Conservation (phyloP, 1,140 invertebrate genomes). For the Meteorus sp. region DNA sequence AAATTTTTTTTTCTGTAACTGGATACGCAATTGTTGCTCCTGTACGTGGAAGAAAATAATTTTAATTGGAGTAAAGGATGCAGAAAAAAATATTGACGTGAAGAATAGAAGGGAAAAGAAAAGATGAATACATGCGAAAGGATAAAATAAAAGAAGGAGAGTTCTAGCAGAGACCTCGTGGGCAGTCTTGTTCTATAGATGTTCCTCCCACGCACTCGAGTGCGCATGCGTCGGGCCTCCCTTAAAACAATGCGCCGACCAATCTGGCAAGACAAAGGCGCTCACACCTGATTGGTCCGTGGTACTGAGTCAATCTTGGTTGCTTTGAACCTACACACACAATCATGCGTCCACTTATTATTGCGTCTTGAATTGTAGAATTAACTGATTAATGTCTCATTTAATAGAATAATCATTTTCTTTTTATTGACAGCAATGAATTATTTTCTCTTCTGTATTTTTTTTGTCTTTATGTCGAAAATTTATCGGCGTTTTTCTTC, state of each 20-base stretch:
- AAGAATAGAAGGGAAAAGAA: neutral
- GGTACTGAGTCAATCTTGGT: conserved; percentile 49
- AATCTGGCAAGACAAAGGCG: conserved; percentile 56
- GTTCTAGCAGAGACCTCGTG: conserved; percentile 27
- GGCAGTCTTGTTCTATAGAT: conserved; percentile 42
- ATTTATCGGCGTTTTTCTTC: too few species aligned
- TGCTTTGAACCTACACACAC: conserved; percentile 4
- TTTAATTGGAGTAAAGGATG: neutral
- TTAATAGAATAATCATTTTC: too few species aligned
- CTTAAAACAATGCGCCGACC: conserved; percentile 59
- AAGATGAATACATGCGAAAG: conserved; percentile 4
- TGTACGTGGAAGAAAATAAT: neutral
- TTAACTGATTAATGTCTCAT: too few species aligned
- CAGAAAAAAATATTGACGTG: neutral
- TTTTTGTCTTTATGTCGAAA: too few species aligned
- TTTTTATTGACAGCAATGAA: conserved; percentile 4
- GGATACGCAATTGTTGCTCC: too few species aligned
- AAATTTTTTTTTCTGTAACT: too few species aligned
- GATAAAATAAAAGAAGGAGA: conserved; percentile 17
- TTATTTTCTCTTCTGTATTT: conserved; percentile 7
- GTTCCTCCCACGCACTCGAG: conserved; percentile 48
- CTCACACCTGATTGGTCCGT: conserved; percentile 50
- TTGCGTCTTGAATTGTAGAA: too few species aligned
- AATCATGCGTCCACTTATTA: neutral
- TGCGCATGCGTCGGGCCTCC: conserved; percentile 56